These are phyloP conservation scores for Heteropelma amictum DNA, from an alignment of 2,888 invertebrate species.

Conservation along the genomic window DNA sequence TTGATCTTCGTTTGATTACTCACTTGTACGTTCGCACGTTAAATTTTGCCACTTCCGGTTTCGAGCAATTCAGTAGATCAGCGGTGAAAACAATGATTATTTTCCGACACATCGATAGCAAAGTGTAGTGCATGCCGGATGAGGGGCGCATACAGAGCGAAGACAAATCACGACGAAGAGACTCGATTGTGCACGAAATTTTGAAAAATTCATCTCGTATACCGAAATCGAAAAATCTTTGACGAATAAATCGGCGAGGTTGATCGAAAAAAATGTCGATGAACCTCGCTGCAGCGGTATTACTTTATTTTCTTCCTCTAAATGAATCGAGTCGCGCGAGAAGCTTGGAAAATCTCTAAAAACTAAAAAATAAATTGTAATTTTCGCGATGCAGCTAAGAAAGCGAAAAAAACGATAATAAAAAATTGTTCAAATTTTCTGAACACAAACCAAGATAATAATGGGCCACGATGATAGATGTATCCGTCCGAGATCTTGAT, in stretches of 20 bases:
- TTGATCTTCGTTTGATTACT: not conserved
- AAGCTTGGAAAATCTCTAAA: too few species aligned
- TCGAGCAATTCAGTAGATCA: too few species aligned
- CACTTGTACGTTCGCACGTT: too few species aligned
- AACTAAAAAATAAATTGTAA: too few species aligned
- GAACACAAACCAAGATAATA: not conserved
- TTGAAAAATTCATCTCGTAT: not conserved
- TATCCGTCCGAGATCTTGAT: conserved; percentile 50
- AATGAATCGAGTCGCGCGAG: too few species aligned
- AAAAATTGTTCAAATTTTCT: not conserved
- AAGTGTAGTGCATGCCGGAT: too few species aligned
- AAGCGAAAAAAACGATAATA: not conserved
- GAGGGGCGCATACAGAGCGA: conserved; percentile 2
- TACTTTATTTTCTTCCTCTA: too few species aligned
- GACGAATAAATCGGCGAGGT: not conserved
- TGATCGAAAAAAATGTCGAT: not conserved
- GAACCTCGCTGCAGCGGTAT: too few species aligned
- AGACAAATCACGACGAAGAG: not conserved
- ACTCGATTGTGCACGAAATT: not conserved
- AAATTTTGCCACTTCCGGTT: too few species aligned
- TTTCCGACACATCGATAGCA: too few species aligned
- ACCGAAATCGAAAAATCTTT: too few species aligned
- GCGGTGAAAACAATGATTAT: too few species aligned
- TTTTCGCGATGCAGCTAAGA: not conserved
- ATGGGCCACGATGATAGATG: conserved; percentile 15